A percentile compares a stretch with the other conserved stretches of the same genome.
Conservation (phyloP, 2,797 vertebrate species). For the Peromyscus aztecus region DNA sequence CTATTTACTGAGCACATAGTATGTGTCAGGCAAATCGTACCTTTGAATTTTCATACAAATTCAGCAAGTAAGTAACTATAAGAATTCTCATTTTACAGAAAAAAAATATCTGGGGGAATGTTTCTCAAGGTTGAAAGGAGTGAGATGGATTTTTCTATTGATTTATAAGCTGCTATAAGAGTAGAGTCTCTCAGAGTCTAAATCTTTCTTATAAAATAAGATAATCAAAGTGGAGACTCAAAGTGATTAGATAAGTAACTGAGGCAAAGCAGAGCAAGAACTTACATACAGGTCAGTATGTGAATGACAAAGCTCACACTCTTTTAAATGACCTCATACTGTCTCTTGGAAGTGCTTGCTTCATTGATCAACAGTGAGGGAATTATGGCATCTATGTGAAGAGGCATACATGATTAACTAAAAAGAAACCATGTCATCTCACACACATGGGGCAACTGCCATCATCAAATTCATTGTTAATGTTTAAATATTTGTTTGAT, state of each 20-base stretch:
- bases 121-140: neutral
- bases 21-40: neutral
- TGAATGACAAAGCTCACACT: neutral
- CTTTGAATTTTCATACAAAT: slow-evolving; percentile 29
- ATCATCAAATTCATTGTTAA: slow-evolving; percentile 36
- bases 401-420: neutral
- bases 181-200: neutral
- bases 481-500: neutral
- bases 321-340: neutral
- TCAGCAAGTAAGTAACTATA: neutral
- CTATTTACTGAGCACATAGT: slow-evolving; percentile 19
- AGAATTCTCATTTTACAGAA: slow-evolving; percentile 41
- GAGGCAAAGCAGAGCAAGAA: neutral
- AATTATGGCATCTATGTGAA: neutral
- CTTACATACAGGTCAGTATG: neutral
- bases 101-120: neutral
- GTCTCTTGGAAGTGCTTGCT: neutral
- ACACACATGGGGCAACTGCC: neutral
- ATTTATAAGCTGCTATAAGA: neutral
- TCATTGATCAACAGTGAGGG: neutral
- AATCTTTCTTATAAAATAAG: neutral
- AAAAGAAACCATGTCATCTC: neutral
- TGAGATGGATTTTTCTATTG: neutral
- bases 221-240: neutral
- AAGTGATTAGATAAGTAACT: neutral